These are phyloP conservation scores for Eristalinus sepulchralis DNA, from an alignment of 2,888 invertebrate species.

Conservation along the genomic window DNA sequence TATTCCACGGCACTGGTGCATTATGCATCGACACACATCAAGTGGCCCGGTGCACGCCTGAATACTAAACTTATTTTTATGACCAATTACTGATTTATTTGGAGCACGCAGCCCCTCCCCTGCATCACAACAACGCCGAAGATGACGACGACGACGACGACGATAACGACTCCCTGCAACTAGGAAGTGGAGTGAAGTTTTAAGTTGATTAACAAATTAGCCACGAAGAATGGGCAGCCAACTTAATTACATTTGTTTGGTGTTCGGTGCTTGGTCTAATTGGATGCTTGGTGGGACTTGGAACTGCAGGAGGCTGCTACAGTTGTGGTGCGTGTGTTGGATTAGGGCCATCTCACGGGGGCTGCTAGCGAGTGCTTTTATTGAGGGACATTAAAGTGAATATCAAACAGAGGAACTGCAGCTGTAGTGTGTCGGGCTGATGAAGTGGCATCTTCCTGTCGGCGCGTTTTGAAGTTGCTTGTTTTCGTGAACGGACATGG, in stretches of 20 bases:
- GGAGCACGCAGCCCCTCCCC: slow-evolving; percentile 33
- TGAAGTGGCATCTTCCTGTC: neutral
- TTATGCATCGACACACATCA: neutral
- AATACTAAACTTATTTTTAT: slow-evolving; percentile 48
- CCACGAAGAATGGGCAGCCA: slow-evolving; percentile 20
- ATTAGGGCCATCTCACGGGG: neutral
- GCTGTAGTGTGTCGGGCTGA: neutral
- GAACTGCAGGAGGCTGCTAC: neutral
- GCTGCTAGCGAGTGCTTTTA: neutral
- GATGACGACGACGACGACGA: neutral
- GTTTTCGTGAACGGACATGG: neutral
- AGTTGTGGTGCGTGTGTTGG: neutral
- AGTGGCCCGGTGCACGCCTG: neutral
- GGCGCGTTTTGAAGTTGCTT: neutral
- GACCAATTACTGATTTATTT: slow-evolving; percentile 63
- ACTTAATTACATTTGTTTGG: slow-evolving; percentile 15
- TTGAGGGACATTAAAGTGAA: slow-evolving; percentile 17
- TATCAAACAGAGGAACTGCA: neutral
- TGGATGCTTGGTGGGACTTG: neutral
- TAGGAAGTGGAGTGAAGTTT: slow-evolving; percentile 11
- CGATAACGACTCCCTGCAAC: neutral
- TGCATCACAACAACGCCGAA: neutral
- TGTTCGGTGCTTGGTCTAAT: neutral
- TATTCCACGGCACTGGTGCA: neutral
- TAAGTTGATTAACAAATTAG: slow-evolving; percentile 50